Conservation (phyloP, 2,888 invertebrate genomes). For the Penaeus monodon region DNA sequence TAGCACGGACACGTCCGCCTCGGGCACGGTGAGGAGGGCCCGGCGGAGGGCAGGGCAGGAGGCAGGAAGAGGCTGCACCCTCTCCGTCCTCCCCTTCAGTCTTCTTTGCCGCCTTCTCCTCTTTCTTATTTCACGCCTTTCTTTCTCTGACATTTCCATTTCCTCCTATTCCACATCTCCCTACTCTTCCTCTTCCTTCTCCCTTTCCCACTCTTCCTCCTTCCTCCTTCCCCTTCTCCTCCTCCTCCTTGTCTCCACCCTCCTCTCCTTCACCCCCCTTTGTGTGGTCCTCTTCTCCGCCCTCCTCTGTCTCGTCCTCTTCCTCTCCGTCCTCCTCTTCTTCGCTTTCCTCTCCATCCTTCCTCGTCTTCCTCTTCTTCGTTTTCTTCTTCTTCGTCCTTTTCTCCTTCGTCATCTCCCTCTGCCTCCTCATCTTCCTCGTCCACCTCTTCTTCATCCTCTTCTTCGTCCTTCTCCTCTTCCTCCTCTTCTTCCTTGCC, state of each 20-base stretch:
- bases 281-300: too few species aligned
- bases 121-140: background rate
- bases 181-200: background rate
- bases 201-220: too few species aligned
- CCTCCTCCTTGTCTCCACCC: background rate
- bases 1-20: slow-evolving; percentile 7
- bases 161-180: background rate
- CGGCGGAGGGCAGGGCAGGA: too few species aligned
- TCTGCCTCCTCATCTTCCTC: too few species aligned
- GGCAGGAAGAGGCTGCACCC: background rate
- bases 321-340: background rate
- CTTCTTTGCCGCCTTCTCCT: background rate
- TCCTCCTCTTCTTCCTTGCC: too few species aligned
- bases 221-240: background rate
- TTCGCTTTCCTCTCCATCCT: background rate
- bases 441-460: too few species aligned
- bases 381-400: too few species aligned
- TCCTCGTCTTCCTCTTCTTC: too few species aligned
- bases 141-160: background rate
- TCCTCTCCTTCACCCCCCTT: background rate
- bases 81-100: background rate
- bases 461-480: too few species aligned
- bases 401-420: too few species aligned
- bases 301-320: too few species aligned
- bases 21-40: background rate